Percentiles rank a stretch among this genome's conserved stretches.
Evolutionary conservation across 2,888 invertebrate species (phyloP).

Genomic region (Thecophora atra): DNA sequence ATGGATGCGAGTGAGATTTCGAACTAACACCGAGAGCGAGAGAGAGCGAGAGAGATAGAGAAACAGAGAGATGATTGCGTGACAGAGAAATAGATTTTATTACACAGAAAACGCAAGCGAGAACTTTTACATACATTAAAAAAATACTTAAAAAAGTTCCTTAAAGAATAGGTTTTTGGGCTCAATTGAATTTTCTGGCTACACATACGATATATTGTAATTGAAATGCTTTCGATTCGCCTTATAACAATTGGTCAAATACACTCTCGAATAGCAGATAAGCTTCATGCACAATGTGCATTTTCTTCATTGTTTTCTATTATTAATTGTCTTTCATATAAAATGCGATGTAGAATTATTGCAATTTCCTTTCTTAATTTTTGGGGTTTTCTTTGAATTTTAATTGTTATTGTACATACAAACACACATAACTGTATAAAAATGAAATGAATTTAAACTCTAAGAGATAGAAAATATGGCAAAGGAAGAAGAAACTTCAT

Average conservation of each 20-base stretch:
- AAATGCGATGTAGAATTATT: neutral
- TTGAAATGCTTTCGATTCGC: neutral
- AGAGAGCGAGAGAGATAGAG: no score
- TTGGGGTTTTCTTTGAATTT: no score
- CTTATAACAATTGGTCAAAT: constrained; percentile 31
- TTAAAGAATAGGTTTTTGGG: no score
- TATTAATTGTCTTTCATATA: neutral
- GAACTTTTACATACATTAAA: no score
- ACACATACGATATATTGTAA: neutral
- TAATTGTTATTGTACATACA: no score
- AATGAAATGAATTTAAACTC: no score
- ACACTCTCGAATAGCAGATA: constrained; percentile 21
- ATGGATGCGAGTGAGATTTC: neutral
- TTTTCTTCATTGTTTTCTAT: neutral
- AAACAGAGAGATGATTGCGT: no score
- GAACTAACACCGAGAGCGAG: constrained; percentile 11
- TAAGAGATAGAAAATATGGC: no score
- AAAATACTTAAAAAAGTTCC: no score
- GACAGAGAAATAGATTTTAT: no score
- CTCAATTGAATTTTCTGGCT: neutral
- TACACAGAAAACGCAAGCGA: neutral
- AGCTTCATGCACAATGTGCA: neutral
- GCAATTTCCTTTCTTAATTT: neutral
- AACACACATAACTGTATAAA: no score
- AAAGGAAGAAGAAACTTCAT: no score